Conservation (phyloP, 2,888 invertebrate species). For the Creontiades dilutus region DNA sequence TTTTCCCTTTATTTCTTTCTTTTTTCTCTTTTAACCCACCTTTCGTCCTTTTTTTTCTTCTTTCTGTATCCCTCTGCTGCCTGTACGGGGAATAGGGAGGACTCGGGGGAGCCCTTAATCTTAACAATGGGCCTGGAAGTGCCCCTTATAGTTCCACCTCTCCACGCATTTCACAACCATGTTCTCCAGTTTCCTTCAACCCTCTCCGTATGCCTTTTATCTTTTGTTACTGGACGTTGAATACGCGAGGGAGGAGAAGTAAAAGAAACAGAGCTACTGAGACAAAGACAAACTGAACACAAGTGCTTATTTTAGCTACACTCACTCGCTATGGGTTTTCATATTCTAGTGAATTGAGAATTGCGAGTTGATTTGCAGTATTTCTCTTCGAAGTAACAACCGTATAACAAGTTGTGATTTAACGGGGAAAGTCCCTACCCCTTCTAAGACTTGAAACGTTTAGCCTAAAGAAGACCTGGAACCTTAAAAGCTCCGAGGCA, state of each 20-base stretch:
- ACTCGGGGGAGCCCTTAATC: constrained; percentile 62
- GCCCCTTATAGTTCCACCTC: constrained; percentile 49
- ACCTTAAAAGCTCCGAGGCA: too few relatives aligned
- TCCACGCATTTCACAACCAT: constrained; percentile 31
- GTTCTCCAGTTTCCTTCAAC: constrained; percentile 19
- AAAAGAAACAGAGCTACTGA: background rate
- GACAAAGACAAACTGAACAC: background rate
- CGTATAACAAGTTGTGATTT: too few relatives aligned
- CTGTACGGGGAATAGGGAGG: background rate
- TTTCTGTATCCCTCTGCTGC: background rate
- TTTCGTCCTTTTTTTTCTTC: background rate
- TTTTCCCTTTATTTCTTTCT: background rate
- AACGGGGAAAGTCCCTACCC: too few relatives aligned
- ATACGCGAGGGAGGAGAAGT: background rate
- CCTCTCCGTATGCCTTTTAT: constrained; percentile 48
- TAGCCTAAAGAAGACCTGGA: too few relatives aligned
- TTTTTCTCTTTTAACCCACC: background rate
- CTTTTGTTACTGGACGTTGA: constrained; percentile 48
- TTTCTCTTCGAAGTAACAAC: too few relatives aligned
- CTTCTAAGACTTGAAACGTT: too few relatives aligned
- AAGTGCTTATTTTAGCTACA: background rate
- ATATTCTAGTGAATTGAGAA: too few relatives aligned
- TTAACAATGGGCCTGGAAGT: constrained; percentile 62
- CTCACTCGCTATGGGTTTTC: too few relatives aligned
- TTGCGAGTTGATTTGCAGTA: too few relatives aligned